Evolutionary conservation across 2,797 vertebrate species (phyloP).

Genomic region (Denticeps clupeoides): DNA sequence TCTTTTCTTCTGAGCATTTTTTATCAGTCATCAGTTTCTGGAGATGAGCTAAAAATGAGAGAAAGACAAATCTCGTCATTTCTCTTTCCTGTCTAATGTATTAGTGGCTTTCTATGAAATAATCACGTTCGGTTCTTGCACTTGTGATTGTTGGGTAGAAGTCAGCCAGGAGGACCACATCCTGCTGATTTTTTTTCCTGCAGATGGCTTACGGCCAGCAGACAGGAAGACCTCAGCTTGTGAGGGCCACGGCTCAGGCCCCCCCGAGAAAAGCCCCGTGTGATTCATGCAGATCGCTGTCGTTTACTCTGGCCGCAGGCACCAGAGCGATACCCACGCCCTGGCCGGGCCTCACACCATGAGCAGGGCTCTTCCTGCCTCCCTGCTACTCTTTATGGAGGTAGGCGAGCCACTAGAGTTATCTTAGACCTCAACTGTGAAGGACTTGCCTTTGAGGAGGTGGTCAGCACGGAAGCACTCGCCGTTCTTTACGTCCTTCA

Average conservation of each 20-base stretch:
- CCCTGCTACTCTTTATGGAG: no score
- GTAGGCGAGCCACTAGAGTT: no score
- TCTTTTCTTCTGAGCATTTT: conserved; percentile 85
- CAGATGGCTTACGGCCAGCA: neutral
- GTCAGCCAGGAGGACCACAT: no score
- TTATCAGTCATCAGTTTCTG: conserved; percentile 97
- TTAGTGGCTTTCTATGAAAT: no score
- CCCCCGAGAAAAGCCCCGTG: conserved; percentile 23
- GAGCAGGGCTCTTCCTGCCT: no score
- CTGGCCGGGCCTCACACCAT: no score
- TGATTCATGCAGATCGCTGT: conserved; percentile 33
- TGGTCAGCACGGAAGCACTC: conserved; percentile 97
- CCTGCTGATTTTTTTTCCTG: no score
- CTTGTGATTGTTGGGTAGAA: no score
- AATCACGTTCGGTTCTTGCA: no score
- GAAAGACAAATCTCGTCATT: neutral
- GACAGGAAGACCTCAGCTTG: neutral
- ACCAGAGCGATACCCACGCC: conserved; percentile 20
- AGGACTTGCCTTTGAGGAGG: conserved; percentile 84
- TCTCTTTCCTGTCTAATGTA: neutral
- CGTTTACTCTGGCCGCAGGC: conserved; percentile 28
- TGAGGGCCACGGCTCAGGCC: neutral
- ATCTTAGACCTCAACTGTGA: no score
- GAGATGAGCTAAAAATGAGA: conserved; percentile 72
- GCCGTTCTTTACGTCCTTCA: conserved; percentile 95